Base-by-base conservation (phyloP, 1,140 invertebrate species). In the Vanessa atalanta region DNA sequence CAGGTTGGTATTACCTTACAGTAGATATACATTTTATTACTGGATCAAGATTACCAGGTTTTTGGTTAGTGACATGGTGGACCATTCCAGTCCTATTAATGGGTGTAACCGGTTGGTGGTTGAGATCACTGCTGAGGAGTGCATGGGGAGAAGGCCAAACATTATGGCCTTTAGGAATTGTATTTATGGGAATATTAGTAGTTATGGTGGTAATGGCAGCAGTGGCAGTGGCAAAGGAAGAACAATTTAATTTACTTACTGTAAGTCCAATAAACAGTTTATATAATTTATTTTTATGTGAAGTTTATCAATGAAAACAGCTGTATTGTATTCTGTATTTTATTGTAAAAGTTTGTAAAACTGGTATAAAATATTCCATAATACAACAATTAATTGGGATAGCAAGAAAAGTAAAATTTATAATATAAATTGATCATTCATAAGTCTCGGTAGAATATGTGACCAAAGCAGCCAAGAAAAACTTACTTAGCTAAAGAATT, bases 11-110 rank as follows among this genome's bases (percentile, higher is more conserved):
- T 65, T 85, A 90, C 66, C 80, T 92, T 16, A 84, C 84, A 65
- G 81, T 86, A 0, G 90, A 91, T 63, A 85, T 92, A 66, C 81
- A 91, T 72, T 92, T 92, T 66, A 78, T 92, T 0, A 92, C 90
- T 16, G 88, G 90, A 11, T 78, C 79, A n/a, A 87, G 79, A 43
- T 63, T 91, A 7, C 82, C 89, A 7, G 82, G 81, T 13, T 82
- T 87, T 67, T 91, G 85, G 88, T 72, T 88, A 60, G 77, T 83
- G 3, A 80, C 79, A 0, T 90, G 88, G 87, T 90, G 88, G 86
- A 15, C 76, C 0, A 84, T 81, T 7, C 90, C 89, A 1, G 57
- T 88, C 3, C 47, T 91, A 4, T 69, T 92, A 5, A 72, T 90
- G 61, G 88, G 88, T 3, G 74, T 88, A 0, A 86, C 87, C 0